phyloP scores from a whole-genome alignment of 2,113 vertebrate genomes.

The Junco hyemalis region DNA sequence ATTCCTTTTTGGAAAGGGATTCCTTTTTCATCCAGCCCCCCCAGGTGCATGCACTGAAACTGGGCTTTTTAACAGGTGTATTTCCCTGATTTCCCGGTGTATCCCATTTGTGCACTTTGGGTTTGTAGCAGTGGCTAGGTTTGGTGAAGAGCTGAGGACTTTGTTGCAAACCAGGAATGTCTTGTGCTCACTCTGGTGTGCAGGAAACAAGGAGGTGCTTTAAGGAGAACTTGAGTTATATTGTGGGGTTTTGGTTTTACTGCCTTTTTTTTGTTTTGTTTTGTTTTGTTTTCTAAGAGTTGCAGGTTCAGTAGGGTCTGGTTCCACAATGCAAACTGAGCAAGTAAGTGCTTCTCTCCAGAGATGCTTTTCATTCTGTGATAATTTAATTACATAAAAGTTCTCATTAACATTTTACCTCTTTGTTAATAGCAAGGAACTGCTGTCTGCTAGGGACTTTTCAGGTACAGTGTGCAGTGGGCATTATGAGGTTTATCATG shows the following conservation, averaged over 20 bases:
- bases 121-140: slow-evolving; percentile 68
- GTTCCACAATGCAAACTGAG: slow-evolving; percentile 67
- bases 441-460: slow-evolving; percentile 69
- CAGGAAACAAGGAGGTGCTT: slow-evolving; percentile 75
- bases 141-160: slow-evolving; percentile 64
- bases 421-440: slow-evolving; percentile 75
- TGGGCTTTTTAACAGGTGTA: slow-evolving; percentile 46
- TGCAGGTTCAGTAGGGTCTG: slow-evolving; percentile 62
- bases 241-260: slow-evolving; percentile 51
- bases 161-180: slow-evolving; percentile 71
- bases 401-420: slow-evolving; percentile 64
- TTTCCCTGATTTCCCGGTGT: slow-evolving; percentile 56
- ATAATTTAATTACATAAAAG: slow-evolving; percentile 67
- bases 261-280: slow-evolving; percentile 1
- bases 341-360: slow-evolving; percentile 65
- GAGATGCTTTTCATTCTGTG: slow-evolving; percentile 72
- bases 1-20: slow-evolving; percentile 42
- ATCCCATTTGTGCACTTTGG: slow-evolving; percentile 74
- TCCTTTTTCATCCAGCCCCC: slow-evolving; percentile 45
- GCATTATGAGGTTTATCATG: slow-evolving; percentile 67
- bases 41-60: slow-evolving; percentile 56
- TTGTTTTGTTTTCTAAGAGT: neutral
- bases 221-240: slow-evolving; percentile 44
- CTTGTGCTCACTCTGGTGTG: slow-evolving; percentile 69
- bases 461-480: slow-evolving; percentile 52